Conservation (phyloP, 2,888 invertebrate genomes). For the Metacarcinus magister region DNA sequence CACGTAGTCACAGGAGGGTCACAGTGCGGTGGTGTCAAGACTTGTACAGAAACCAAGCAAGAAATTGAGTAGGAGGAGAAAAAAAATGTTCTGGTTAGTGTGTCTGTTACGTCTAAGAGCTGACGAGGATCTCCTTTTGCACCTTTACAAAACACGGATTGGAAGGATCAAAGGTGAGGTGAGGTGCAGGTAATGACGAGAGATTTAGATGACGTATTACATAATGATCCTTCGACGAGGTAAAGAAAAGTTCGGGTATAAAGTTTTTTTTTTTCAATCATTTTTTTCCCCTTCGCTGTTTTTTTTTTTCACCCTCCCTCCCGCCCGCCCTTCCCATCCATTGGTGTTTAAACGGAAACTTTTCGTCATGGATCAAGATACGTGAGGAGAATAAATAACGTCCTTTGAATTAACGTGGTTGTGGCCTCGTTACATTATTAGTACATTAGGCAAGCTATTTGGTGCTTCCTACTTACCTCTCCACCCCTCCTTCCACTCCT, state of each 20-base stretch:
- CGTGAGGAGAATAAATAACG: background rate
- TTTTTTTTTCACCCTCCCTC: background rate
- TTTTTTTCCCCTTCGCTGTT: background rate
- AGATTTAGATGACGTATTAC: conserved; percentile 58
- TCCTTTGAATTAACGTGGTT: background rate
- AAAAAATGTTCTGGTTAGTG: background rate
- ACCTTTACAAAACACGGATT: background rate
- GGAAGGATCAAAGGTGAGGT: conserved; percentile 36
- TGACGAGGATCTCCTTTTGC: background rate
- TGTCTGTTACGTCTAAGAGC: background rate
- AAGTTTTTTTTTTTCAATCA: background rate
- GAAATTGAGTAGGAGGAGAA: background rate
- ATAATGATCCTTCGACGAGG: conserved; percentile 52
- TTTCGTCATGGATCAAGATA: background rate
- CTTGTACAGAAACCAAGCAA: background rate
- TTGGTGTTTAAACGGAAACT: background rate
- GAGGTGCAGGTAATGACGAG: conserved; percentile 9
- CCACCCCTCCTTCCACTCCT: background rate
- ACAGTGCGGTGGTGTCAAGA: background rate
- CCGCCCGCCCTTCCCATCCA: background rate
- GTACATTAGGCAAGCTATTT: background rate
- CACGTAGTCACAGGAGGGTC: background rate
- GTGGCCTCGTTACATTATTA: background rate
- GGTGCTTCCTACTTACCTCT: too few species aligned
- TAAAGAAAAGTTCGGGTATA: background rate